A percentile compares a stretch with the other conserved stretches of the same genome.
Conservation (phyloP, 2,797 vertebrate species). For the Dicrostonyx torquatus region DNA sequence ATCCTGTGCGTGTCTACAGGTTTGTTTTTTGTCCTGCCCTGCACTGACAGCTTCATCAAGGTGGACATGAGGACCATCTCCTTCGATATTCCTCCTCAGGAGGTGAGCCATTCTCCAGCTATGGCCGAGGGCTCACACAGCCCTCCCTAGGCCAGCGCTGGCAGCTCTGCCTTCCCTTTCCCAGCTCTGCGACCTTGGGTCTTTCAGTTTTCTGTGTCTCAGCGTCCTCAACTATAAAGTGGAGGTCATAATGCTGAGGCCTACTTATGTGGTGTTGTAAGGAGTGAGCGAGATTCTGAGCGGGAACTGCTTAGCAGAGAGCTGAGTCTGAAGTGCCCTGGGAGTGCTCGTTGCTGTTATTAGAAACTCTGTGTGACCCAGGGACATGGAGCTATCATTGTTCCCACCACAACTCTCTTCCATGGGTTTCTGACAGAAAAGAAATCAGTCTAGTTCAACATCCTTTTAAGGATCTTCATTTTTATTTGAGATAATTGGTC, state of each 20-base stretch:
- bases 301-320: no score
- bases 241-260: background rate
- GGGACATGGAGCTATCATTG: rapidly evolving
- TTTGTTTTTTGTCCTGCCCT: conserved; percentile 95
- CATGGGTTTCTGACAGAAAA: background rate
- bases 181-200: background rate
- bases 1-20: conserved; percentile 84
- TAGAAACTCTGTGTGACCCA: rapidly evolving
- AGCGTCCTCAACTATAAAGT: background rate
- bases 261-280: background rate
- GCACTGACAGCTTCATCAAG: conserved; percentile 97
- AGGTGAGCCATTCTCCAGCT: conserved; percentile 86
- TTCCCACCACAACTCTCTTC: background rate
- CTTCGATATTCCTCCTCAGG: conserved; percentile 97
- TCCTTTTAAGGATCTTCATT: conserved; percentile 12
- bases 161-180: no score
- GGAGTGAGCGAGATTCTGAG: background rate
- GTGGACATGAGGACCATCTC: conserved; percentile 98
- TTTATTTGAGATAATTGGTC: conserved; percentile 3
- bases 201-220: background rate
- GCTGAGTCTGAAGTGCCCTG: rapidly evolving
- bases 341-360: background rate
- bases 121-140: rapidly evolving
- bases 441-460: background rate
- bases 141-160: background rate